Percentiles rank a stretch among this genome's conserved stretches.
Evolutionary conservation across 2,888 invertebrate genomes (phyloP).

Genomic region (Acleris emargana): DNA sequence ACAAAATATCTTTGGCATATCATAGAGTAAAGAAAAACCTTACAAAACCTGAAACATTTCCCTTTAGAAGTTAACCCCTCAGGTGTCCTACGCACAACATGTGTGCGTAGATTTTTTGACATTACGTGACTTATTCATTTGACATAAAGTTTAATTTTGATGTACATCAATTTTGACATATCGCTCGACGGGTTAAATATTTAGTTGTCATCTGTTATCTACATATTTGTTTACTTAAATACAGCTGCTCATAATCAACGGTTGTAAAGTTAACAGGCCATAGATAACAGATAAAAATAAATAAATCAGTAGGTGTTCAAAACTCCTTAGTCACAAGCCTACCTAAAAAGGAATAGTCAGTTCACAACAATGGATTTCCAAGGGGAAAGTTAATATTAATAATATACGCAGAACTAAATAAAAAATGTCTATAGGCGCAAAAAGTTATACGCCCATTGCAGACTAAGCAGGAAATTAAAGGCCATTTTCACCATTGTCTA

Average conservation of each 20-base stretch:
- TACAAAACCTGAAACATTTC: neutral
- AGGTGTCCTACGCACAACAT: too few relatives aligned
- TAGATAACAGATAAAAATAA: constrained; percentile 30
- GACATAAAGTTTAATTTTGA: too few relatives aligned
- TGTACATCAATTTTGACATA: too few relatives aligned
- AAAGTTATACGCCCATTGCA: constrained; percentile 32
- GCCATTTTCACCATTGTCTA: constrained; percentile 69
- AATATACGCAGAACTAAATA: constrained; percentile 18
- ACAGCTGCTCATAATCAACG: constrained; percentile 31
- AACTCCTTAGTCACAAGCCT: constrained; percentile 18
- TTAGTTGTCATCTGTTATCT: constrained; percentile 14
- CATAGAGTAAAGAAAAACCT: neutral
- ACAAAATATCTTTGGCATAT: neutral
- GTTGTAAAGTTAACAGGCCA: constrained; percentile 13
- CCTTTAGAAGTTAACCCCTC: constrained; percentile 6
- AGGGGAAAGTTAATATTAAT: constrained; percentile 17
- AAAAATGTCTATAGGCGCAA: constrained; percentile 17
- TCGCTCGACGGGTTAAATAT: too few relatives aligned
- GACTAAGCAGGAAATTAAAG: constrained; percentile 58
- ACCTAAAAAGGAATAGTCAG: constrained; percentile 9
- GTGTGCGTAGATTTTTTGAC: too few relatives aligned
- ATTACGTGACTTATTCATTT: too few relatives aligned
- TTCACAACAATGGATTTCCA: constrained; percentile 2
- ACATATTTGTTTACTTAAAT: constrained; percentile 25
- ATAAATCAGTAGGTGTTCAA: constrained; percentile 25